Conservation (phyloP, 2,113 vertebrate species). For the Cinclus mexicanus region DNA sequence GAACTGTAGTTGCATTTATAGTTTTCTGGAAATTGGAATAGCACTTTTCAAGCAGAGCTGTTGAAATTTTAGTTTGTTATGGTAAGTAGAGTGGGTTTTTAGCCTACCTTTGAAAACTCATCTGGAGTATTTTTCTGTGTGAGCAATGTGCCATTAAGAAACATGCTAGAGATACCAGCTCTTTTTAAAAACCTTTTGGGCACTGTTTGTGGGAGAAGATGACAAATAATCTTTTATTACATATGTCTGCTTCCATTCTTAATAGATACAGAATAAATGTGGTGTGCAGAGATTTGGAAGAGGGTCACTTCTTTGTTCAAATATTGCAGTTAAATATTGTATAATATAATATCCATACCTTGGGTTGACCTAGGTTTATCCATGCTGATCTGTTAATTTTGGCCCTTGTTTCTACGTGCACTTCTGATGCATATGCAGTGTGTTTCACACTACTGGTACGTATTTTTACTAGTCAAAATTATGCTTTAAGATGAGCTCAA, state of each 20-base stretch:
- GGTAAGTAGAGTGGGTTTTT: neutral
- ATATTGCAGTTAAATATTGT: neutral
- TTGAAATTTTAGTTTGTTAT: neutral
- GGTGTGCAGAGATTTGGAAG: neutral
- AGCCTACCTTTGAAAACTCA: neutral
- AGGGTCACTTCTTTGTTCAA: fast-evolving
- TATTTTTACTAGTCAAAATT: neutral
- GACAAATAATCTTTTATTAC: neutral
- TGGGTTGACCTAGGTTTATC: neutral
- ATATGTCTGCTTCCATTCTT: neutral
- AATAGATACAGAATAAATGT: neutral
- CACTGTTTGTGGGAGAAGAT: neutral
- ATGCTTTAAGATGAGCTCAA: neutral
- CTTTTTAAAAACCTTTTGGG: neutral
- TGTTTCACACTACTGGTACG: neutral
- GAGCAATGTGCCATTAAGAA: neutral
- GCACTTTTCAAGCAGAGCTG: neutral
- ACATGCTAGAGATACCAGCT: neutral
- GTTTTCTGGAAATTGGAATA: neutral
- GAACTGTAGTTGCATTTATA: neutral
- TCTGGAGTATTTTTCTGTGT: neutral
- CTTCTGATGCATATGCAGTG: neutral
- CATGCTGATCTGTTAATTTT: neutral
- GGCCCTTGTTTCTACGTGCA: neutral
- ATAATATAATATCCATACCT: neutral